Evolutionary conservation across 2,888 invertebrate genomes (phyloP), one percentile per base, ranked within the genome.

Genomic region (Neoaliturus tenellus): DNA sequence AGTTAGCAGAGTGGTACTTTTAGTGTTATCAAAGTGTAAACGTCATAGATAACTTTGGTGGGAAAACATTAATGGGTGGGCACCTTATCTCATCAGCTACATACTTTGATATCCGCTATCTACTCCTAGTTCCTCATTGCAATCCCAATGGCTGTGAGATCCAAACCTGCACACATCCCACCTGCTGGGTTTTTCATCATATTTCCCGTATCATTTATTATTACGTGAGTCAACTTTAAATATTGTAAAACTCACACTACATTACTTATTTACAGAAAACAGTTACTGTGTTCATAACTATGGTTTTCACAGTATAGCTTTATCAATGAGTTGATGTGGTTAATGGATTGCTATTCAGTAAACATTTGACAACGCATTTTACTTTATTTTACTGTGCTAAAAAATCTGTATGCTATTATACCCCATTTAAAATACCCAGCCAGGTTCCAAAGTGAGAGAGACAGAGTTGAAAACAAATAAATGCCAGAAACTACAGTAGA

Each of bases 161-260:
- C 78, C 12, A 78, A 78, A n/a, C 78, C 78, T 20, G 78, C 78
- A 8, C 78, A 78, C 35, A 17, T 78, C n/a, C 55, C 78, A 12
- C 78, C 78, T 5, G 55, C 55, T 5, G 78, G 51, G 4, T 78
- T 78, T 35, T 78, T 78, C 35, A 33, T 78, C 10, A 55, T 78
- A 23, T 78, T 78, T 55, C 78, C 78, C 0, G 31, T 48, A 14
- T 51, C 78, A 6, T 78, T 78, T 14, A 78, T 78, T 4, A 78
- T 48, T n/a, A 78, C 78, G 78, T 78, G 35, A 78, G 78, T 78
- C 44, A 14, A 14, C 17, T 44, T 5, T n/a, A n/a, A n/a, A n/a
- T n/a, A n/a, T n/a, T n/a, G n/a, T n/a, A n/a, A n/a, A n/a, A n/a
- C n/a, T n/a, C n/a, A n/a, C n/a, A n/a, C n/a, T n/a, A n/a, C n/a